Base-by-base conservation (phyloP, 2,113 vertebrate genomes). In the Apus apus region DNA sequence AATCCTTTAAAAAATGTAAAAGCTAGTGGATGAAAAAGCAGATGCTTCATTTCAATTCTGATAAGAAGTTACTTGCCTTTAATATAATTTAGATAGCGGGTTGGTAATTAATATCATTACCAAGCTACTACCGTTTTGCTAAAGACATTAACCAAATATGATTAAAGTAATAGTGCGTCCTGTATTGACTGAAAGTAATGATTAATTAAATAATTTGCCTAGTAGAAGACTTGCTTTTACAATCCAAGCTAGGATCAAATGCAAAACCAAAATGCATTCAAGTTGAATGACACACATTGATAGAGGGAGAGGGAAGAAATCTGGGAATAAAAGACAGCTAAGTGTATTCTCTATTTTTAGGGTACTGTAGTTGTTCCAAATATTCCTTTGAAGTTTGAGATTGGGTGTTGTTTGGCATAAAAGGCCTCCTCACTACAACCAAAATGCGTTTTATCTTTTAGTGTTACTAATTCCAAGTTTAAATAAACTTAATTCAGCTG, bases 321-420 rank as follows among this genome's bases (percentile, higher is more conserved):
- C 0, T 30, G 18, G 14, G 38, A 76, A 80, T 76, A 83, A 86
- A 92, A 73, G 67, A 70, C 45, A 92, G 53, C 43, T 87, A 70
- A 88, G 12, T 40, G 21, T 73, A 40, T 83, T 85, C 57, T 76
- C 36, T 45, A 66, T 54, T 94, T 80, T 80, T 74, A 83, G 65
- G n/a, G 27, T 62, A 14, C 43, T n/a, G n/a, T n/a, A 56, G 29
- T 36, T 77, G 16, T 62, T 94, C 36, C 38, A 89, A 71, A 81
- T 91, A 80, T 46, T 66, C 51, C 38, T 83, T 86, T 91, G 68
- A 94, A 87, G 61, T 71, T 34, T 87, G 60, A 91, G 45, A 92
- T 88, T 0, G 0, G 6, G 15, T 72, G 23, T 57, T 70, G 40
- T 9, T 85, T 71, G 48, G 34, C 6, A 46, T 51, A 89, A 84